phyloP scores from a whole-genome alignment of 2,113 vertebrate species.

The Puffinus mauretanicus region DNA sequence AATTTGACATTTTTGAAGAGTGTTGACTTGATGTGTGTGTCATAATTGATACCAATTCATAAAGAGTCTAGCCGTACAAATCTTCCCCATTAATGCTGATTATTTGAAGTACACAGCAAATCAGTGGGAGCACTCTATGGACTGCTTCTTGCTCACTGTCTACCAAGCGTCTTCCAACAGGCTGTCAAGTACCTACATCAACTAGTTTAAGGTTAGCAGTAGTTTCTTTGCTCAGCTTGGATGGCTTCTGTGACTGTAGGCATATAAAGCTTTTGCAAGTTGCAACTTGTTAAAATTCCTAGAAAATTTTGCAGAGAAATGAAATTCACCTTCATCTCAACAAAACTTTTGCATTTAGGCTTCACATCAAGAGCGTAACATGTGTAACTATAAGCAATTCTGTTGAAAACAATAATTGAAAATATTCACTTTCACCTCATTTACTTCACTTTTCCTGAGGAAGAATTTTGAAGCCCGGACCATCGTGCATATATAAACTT shows the following conservation, averaged over 20 bases:
- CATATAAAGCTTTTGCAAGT: neutral
- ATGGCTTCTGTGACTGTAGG: neutral
- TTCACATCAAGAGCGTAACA: neutral
- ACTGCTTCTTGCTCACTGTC: neutral
- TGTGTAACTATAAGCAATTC: neutral
- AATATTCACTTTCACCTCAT: neutral
- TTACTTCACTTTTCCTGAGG: neutral
- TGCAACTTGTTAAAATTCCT: neutral
- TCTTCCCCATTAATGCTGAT: neutral
- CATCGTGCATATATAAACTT: neutral
- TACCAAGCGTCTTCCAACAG: neutral
- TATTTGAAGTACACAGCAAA: neutral
- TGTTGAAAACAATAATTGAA: neutral
- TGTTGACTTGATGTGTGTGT: neutral
- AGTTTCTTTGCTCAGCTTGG: neutral
- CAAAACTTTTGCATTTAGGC: neutral
- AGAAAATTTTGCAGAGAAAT: neutral
- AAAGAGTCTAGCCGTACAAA: neutral
- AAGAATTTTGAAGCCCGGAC: neutral
- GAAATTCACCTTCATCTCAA: neutral
- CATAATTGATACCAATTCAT: neutral
- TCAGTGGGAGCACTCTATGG: too few species aligned
- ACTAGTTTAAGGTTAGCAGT: neutral
- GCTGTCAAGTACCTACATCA: neutral
- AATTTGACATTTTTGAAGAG: neutral